These are phyloP conservation scores for Camptogramma bilineatum DNA, from an alignment of 2,888 invertebrate genomes.

Conservation along the genomic window DNA sequence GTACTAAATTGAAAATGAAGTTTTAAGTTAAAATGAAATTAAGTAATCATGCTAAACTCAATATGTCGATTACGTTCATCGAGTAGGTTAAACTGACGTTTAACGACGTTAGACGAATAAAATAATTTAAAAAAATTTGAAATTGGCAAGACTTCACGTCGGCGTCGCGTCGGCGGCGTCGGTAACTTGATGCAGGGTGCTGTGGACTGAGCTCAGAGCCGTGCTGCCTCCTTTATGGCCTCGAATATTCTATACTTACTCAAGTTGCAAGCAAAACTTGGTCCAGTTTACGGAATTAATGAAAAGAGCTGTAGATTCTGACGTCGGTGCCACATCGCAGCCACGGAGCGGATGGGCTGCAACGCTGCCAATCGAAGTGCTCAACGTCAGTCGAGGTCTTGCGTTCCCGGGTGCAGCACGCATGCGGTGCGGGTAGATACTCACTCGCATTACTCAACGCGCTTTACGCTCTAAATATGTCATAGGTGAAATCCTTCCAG, in stretches of 20 bases:
- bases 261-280: not conserved
- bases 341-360: not conserved
- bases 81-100: no score
- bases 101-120: no score
- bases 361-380: not conserved
- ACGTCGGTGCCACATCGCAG: not conserved
- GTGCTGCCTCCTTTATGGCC: not conserved
- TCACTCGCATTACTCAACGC: constrained; percentile 2
- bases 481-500: constrained; percentile 20
- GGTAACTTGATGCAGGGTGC: not conserved
- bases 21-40: no score
- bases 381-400: no score
- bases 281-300: constrained; percentile 2
- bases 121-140: no score
- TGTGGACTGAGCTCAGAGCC: not conserved
- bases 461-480: constrained; percentile 22
- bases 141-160: no score
- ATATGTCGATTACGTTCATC: no score
- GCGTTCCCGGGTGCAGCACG: not conserved
- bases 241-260: constrained; percentile 9
- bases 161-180: no score
- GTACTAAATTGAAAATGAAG: no score
- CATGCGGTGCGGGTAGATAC: not conserved
- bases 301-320: constrained; percentile 3
- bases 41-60: no score